phyloP scores from a whole-genome alignment of 1,140 invertebrate species.

The Dreissena rostriformis region DNA sequence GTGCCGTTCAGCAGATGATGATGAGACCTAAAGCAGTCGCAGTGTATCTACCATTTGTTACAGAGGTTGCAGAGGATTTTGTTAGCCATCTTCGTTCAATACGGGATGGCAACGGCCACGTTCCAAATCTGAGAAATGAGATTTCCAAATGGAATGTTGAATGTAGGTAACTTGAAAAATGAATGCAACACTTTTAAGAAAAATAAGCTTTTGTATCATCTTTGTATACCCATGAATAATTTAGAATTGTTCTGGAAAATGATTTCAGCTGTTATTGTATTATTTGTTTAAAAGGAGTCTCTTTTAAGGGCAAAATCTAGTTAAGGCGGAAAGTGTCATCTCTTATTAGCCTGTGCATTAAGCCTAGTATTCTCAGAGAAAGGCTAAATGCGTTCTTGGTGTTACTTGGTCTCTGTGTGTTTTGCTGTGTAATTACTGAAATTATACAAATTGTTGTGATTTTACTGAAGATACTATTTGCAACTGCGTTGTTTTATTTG shows the following conservation, averaged over 20 bases:
- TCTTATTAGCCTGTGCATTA: too few relatives aligned
- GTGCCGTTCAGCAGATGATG: constrained; percentile 74
- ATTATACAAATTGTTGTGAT: too few relatives aligned
- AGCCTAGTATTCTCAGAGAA: too few relatives aligned
- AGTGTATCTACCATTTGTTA: constrained; percentile 68
- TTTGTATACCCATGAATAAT: background rate
- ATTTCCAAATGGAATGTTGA: constrained; percentile 80
- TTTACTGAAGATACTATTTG: too few relatives aligned
- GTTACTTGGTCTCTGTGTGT: too few relatives aligned
- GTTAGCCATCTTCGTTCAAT: constrained; percentile 63
- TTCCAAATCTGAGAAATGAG: constrained; percentile 75
- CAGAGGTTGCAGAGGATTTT: constrained; percentile 73
- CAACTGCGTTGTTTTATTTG: too few relatives aligned
- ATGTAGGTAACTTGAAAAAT: constrained; percentile 68
- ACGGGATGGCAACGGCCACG: constrained; percentile 63
- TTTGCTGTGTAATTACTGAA: too few relatives aligned
- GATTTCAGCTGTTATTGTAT: background rate
- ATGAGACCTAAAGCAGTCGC: constrained; percentile 71
- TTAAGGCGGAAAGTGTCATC: too few relatives aligned
- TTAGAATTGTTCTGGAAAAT: background rate
- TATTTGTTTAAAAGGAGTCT: too few relatives aligned
- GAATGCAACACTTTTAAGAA: background rate
- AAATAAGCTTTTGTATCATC: background rate
- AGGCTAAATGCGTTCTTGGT: too few relatives aligned
- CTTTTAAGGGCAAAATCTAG: too few relatives aligned